Base-by-base conservation (phyloP, 2,888 invertebrate species). In the Panopea generosa region DNA sequence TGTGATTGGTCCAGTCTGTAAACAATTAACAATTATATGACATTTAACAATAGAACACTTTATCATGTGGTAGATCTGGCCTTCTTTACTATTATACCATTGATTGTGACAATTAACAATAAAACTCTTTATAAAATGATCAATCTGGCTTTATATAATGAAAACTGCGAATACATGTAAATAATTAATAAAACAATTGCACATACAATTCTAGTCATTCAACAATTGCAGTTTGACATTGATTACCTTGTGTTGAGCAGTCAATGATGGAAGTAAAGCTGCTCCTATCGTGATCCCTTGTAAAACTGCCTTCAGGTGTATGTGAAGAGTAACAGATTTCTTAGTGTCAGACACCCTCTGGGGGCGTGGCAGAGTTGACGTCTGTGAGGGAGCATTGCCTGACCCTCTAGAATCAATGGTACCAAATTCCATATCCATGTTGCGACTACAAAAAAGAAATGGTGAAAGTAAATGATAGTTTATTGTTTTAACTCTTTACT, bases 1-100 rank as follows among this genome's bases (percentile, higher is more conserved):
- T 83, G 96, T 97, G 7, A 99, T 97, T 89, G 96, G 96, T 88
- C 97, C 98, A 96, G 99, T 98, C 94, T 97, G 84, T n/a, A n/a
- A n/a, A n/a, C 52, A 88, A 57, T 33, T 33, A 33, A 33, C 33
- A 33, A 33, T 33, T 33, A 33, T 33, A n/a, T n/a, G n/a, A n/a
- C n/a, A n/a, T n/a, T n/a, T n/a, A n/a, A n/a, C n/a, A n/a, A n/a
- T n/a, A n/a, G n/a, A n/a, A n/a, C n/a, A n/a, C n/a, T n/a, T n/a
- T n/a, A n/a, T n/a, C n/a, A n/a, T n/a, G n/a, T n/a, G n/a, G n/a
- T n/a, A n/a, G n/a, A n/a, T n/a, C n/a, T n/a, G n/a, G n/a, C n/a
- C n/a, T n/a, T n/a, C n/a, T n/a, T n/a, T n/a, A n/a, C n/a, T n/a
- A n/a, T n/a, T n/a, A n/a, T n/a, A n/a, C n/a, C n/a, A n/a, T n/a